Evolutionary conservation across 2,888 invertebrate species (phyloP), one percentile per base, ranked within the genome.

Genomic region (Agrotis puta): DNA sequence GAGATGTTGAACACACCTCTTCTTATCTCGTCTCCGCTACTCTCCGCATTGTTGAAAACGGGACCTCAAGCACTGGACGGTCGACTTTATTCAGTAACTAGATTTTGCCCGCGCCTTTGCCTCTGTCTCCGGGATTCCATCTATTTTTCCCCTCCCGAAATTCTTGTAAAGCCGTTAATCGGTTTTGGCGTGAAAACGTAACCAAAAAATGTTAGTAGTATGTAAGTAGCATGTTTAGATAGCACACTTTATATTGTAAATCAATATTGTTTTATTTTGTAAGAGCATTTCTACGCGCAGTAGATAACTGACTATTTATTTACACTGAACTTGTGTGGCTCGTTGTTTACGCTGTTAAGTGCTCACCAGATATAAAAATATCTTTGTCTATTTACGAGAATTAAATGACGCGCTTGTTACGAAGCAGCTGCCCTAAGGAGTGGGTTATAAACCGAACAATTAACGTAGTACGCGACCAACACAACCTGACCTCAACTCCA

Each of bases 321-420:
- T 95, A 95, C 92, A 89, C 89, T 93, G 88, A 91, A 92, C 92
- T 94, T 92, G 91, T 92, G 91, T 86, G 90, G 91, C 88, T 88
- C 87, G 84, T 88, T 94, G 94, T 94, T 95, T 95, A 95, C 90
- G 89, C 87, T 88, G 84, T 86, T 88, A 93, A 95, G 92, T 93
- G 90, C 92, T 90, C 89, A 91, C 89, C 90, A 92, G 93, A 94
- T 94, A 95, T 95, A 95, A 94, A 95, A 95, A 96, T 95, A 95
- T 95, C 94, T 94, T 92, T 93, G 93, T 94, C 94, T 95, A 94
- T 95, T 94, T 94, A 95, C 92, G 91, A 94, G 94, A 94, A 93
- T 94, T 94, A 94, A 95, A 95, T 92, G 92, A 93, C 90, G 90
- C 88, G 92, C 90, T 92, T 94, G 94, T 93, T 94, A 94, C 88